Evolutionary conservation across 2,113 vertebrate genomes (phyloP).

Genomic region (Hydropotes inermis): DNA sequence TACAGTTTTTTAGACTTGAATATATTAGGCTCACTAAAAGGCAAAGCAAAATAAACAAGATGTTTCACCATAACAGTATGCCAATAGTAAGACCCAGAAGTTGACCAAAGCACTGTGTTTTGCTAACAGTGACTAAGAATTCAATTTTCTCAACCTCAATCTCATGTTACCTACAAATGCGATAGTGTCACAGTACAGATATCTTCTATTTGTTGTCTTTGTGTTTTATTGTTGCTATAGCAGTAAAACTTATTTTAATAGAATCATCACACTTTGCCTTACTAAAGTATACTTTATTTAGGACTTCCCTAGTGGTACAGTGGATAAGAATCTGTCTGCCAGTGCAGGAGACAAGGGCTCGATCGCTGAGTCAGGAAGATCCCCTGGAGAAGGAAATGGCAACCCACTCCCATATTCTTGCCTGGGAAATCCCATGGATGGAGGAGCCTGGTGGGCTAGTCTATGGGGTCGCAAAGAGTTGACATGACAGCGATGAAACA

Average conservation of each 20-base stretch:
- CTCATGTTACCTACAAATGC: neutral
- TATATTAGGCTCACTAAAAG: neutral
- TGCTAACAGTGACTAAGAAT: neutral
- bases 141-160: neutral
- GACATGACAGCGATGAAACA: rapidly evolving
- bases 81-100: neutral
- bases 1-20: neutral
- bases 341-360: neutral
- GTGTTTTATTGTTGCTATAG: neutral
- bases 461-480: neutral
- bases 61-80: neutral
- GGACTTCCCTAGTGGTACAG: neutral
- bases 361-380: neutral
- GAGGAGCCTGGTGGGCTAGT: neutral
- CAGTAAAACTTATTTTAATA: neutral
- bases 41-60: neutral
- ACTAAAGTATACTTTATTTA: neutral
- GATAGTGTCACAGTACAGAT: neutral
- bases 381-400: neutral
- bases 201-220: neutral
- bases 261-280: neutral
- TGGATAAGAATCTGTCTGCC: neutral
- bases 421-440: neutral
- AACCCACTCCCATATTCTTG: neutral
- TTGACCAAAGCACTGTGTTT: neutral